These are phyloP conservation scores for Oophaga pumilio DNA, from an alignment of 2,113 vertebrate species.

Conservation along the genomic window DNA sequence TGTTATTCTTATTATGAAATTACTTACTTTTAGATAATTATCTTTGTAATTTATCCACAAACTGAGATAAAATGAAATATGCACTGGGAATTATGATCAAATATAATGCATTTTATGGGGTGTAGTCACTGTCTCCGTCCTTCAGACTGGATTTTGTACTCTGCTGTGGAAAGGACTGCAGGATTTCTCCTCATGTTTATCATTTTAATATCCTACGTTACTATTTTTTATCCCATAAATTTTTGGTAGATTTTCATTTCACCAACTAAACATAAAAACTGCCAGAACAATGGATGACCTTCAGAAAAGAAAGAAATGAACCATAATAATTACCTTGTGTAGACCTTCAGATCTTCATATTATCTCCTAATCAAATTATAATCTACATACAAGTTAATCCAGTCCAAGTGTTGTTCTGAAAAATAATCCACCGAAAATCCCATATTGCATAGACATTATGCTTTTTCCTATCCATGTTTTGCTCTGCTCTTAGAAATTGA, in stretches of 20 bases:
- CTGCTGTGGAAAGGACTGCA: neutral
- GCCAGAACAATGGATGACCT: neutral
- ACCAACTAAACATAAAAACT: neutral
- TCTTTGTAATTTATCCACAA: neutral
- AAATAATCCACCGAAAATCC: neutral
- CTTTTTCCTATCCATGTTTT: neutral
- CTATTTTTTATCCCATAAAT: neutral
- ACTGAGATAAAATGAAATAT: neutral
- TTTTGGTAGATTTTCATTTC: neutral
- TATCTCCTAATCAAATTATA: neutral
- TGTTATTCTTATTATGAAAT: neutral
- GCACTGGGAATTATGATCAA: neutral
- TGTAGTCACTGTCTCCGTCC: neutral
- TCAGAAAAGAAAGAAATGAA: neutral
- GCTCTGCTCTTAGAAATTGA: neutral
- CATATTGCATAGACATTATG: neutral
- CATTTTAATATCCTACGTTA: neutral
- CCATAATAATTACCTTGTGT: neutral
- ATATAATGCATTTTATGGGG: neutral
- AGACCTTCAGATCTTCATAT: neutral
- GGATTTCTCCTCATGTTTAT: neutral
- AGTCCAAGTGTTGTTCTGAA: neutral
- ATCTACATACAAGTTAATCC: neutral
- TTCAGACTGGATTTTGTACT: neutral
- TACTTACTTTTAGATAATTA: neutral